Percentiles rank a stretch among this genome's conserved stretches.
These are phyloP conservation scores for Amblyornis subalaris DNA, from an alignment of 2,113 vertebrate genomes.

Conservation along the genomic window DNA sequence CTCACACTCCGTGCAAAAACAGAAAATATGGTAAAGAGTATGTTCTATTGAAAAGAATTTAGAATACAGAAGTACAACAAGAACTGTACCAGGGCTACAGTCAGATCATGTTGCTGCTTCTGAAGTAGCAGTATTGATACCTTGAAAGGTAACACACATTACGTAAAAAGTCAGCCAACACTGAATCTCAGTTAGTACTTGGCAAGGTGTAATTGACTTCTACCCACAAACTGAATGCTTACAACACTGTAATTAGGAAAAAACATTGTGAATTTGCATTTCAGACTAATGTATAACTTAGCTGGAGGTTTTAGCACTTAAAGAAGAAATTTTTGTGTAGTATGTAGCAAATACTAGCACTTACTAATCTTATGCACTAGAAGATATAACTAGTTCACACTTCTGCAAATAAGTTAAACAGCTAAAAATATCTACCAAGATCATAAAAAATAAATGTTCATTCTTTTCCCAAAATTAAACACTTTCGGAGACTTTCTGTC, in stretches of 20 bases:
- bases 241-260: background rate
- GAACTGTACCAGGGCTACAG: no score
- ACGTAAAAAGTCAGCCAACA: background rate
- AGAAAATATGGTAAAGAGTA: background rate
- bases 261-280: background rate
- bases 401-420: background rate
- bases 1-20: background rate
- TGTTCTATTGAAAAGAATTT: background rate
- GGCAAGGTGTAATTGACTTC: background rate
- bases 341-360: background rate
- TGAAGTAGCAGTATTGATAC: background rate
- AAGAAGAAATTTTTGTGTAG: background rate
- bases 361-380: background rate
- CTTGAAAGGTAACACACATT: background rate
- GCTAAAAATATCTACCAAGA: background rate
- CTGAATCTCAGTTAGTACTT: background rate
- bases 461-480: background rate
- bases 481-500: constrained; percentile 4
- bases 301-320: background rate
- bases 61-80: background rate
- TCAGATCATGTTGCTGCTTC: background rate
- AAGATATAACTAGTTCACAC: background rate
- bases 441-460: background rate
- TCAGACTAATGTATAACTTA: background rate
- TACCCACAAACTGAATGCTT: background rate